These are phyloP conservation scores for Nemotelus pantherinus DNA, from an alignment of 2,888 invertebrate genomes.

Conservation along the genomic window DNA sequence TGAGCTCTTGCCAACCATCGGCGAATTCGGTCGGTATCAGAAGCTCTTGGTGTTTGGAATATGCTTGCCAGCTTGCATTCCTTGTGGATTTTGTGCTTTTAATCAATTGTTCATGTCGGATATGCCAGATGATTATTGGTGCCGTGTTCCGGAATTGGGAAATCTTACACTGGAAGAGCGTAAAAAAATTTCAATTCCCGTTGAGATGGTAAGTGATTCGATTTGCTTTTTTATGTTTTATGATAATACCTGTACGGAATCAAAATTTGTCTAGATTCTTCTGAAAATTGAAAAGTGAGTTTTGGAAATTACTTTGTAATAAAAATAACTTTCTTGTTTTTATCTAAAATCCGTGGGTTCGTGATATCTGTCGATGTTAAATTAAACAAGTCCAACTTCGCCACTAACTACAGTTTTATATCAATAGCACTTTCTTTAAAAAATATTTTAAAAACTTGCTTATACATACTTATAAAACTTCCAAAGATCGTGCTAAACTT, in stretches of 20 bases:
- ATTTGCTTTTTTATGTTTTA: background rate
- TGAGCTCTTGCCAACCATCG: constrained; percentile 84
- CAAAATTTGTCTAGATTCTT: too few relatives aligned
- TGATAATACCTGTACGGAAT: background rate
- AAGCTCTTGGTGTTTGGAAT: constrained; percentile 85
- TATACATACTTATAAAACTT: too few relatives aligned
- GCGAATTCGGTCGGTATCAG: constrained; percentile 91
- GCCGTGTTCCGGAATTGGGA: constrained; percentile 75
- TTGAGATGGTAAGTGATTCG: constrained; percentile 63
- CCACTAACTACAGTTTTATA: too few relatives aligned
- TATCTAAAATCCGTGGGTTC: too few relatives aligned
- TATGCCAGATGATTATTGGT: constrained; percentile 87
- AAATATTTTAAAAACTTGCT: too few relatives aligned
- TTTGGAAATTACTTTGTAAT: too few relatives aligned
- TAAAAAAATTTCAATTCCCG: constrained; percentile 74
- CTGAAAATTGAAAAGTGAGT: too few relatives aligned
- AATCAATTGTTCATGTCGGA: constrained; percentile 95
- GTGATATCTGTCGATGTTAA: too few relatives aligned
- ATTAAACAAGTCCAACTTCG: too few relatives aligned
- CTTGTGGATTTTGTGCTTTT: constrained; percentile 91
- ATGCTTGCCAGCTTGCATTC: constrained; percentile 87
- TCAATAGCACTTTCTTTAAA: too few relatives aligned
- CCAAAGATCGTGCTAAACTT: too few relatives aligned
- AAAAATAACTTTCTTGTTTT: too few relatives aligned
- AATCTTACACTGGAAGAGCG: constrained; percentile 69